phyloP scores from a whole-genome alignment of 2,888 invertebrate species.

The Punctoribates punctum region DNA sequence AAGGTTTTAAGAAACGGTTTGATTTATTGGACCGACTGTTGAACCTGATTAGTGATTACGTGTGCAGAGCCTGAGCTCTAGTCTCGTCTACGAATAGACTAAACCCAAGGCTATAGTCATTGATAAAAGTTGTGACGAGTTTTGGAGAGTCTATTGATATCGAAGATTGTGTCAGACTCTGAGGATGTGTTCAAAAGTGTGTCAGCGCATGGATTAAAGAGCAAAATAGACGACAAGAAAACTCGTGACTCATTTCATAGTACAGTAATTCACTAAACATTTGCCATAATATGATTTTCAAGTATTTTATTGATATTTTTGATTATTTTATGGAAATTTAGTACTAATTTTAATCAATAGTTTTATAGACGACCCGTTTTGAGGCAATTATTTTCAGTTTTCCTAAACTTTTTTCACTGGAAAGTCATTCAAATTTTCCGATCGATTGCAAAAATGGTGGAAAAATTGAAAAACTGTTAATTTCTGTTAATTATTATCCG shows the following conservation, averaged over 20 bases:
- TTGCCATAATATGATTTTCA: neutral
- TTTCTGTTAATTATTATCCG: too few relatives aligned
- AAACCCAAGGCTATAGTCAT: neutral
- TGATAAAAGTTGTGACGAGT: conserved; percentile 14
- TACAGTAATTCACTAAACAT: neutral
- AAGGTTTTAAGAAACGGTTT: too few relatives aligned
- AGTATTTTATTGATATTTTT: neutral
- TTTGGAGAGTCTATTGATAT: neutral
- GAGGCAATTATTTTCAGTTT: neutral
- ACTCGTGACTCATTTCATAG: neutral
- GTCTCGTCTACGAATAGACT: neutral
- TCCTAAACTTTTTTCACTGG: neutral
- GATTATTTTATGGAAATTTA: neutral
- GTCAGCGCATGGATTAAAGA: conserved; percentile 12
- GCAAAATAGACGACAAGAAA: conserved; percentile 1
- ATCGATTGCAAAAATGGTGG: neutral
- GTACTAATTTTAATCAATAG: neutral
- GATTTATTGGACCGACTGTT: too few relatives aligned
- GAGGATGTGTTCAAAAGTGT: neutral
- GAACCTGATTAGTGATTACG: neutral
- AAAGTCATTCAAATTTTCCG: neutral
- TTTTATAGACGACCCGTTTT: neutral
- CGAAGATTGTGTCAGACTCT: conserved; percentile 3
- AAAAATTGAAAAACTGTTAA: neutral
- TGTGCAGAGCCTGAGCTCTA: neutral